A percentile compares a stretch with the other conserved stretches of the same genome.
Evolutionary conservation across 2,797 vertebrate species (phyloP).

Genomic region (Chloroceryle amazona): DNA sequence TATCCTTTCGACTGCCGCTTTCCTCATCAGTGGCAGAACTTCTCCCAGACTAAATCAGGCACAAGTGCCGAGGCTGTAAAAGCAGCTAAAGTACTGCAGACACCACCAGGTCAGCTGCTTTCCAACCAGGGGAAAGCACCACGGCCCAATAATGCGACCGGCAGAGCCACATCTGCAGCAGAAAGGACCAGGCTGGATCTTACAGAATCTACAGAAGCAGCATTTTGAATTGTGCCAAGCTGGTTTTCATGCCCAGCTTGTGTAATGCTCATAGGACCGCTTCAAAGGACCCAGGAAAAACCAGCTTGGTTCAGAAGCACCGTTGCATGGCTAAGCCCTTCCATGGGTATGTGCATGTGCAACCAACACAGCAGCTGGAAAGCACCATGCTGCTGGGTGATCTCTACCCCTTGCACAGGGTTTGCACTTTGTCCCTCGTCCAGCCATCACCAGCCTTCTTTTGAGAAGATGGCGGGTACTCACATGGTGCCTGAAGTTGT

Average conservation of each 20-base stretch:
- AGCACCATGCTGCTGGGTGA: background rate
- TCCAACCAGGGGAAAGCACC: background rate
- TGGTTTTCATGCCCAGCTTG: background rate
- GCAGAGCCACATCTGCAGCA: background rate
- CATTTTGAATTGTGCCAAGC: background rate
- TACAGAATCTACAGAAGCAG: background rate
- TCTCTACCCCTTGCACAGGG: background rate
- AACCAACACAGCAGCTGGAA: background rate
- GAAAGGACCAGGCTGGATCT: background rate
- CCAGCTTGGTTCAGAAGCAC: background rate
- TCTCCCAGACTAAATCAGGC: background rate
- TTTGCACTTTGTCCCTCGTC: background rate
- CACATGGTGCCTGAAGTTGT: slow-evolving; percentile 99
- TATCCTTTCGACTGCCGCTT: background rate
- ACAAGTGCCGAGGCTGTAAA: background rate
- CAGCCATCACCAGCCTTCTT: background rate
- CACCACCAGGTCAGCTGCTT: background rate
- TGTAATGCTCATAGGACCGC: background rate
- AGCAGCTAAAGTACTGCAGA: background rate
- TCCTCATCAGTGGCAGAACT: background rate
- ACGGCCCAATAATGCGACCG: background rate
- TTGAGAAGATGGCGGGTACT: slow-evolving; percentile 69
- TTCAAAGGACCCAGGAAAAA: background rate
- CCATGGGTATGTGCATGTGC: background rate
- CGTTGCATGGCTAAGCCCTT: background rate